Evolutionary conservation across 2,888 invertebrate species (phyloP).

Genomic region (Polyploca ridens): DNA sequence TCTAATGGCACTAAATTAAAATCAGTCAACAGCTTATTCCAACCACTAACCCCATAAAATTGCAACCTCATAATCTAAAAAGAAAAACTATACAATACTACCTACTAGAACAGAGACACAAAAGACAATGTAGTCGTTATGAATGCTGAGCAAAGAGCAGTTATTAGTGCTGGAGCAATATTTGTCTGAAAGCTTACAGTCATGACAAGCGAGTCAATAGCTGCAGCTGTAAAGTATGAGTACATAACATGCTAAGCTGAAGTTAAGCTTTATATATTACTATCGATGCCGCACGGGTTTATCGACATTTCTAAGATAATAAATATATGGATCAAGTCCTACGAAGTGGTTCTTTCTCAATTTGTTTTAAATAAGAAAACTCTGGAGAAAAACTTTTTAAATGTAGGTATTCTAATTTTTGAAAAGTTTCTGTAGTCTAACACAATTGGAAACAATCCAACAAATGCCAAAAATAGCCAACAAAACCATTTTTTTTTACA

Average conservation of each 20-base stretch:
- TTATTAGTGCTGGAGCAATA: neutral
- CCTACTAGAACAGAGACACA: neutral
- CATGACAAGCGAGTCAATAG: conserved; percentile 1
- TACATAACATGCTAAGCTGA: neutral
- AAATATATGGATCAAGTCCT: too few relatives aligned
- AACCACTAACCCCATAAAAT: neutral
- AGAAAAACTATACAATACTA: neutral
- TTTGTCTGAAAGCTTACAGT: neutral
- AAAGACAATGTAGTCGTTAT: neutral
- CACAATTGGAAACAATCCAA: too few relatives aligned
- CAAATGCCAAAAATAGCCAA: too few relatives aligned
- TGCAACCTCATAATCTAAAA: neutral
- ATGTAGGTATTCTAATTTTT: too few relatives aligned
- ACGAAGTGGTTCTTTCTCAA: too few relatives aligned
- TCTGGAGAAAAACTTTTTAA: too few relatives aligned
- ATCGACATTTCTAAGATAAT: too few relatives aligned
- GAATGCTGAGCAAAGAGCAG: neutral
- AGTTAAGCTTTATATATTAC: neutral
- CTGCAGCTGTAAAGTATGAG: neutral
- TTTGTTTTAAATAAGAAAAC: too few relatives aligned
- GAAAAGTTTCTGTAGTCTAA: too few relatives aligned
- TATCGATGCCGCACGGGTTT: too few relatives aligned
- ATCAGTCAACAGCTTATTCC: neutral
- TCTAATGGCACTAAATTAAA: too few relatives aligned
- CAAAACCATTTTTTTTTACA: too few relatives aligned